These are phyloP conservation scores for Bombus sibiricus DNA, from an alignment of 1,140 invertebrate genomes.

Conservation along the genomic window DNA sequence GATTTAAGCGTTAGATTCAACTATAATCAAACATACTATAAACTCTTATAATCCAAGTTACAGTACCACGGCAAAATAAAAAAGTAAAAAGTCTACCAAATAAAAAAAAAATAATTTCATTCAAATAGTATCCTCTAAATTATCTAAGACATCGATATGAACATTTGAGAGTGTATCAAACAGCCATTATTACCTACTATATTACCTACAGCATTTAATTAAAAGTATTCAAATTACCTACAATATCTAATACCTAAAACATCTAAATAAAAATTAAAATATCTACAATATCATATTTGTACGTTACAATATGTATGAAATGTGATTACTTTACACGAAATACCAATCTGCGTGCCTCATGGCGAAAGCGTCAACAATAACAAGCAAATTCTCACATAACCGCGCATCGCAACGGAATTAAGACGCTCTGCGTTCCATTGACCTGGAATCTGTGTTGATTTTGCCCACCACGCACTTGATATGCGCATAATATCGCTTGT, in stretches of 20 bases:
- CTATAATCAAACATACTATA: too few species aligned
- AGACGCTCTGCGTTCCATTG: not conserved
- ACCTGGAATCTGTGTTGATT: not conserved
- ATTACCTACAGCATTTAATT: too few species aligned
- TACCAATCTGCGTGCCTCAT: not conserved
- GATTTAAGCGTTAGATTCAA: too few species aligned
- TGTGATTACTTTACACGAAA: not conserved
- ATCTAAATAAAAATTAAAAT: too few species aligned
- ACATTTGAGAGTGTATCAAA: not conserved
- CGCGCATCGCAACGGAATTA: not conserved
- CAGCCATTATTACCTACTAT: not conserved
- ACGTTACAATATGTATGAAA: too few species aligned
- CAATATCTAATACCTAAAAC: too few species aligned
- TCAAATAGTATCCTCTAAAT: not conserved
- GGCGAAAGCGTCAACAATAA: not conserved
- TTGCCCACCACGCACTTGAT: not conserved
- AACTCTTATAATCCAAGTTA: too few species aligned
- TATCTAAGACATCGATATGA: not conserved
- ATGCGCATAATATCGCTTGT: slow-evolving; percentile 8
- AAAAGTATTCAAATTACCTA: too few species aligned
- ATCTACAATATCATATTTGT: too few species aligned
- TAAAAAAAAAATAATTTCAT: not conserved
- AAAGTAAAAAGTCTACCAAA: too few species aligned
- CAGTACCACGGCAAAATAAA: too few species aligned
- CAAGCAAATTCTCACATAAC: not conserved